These are phyloP conservation scores for Microchirus variegatus DNA, from an alignment of 2,797 vertebrate species.

Conservation along the genomic window DNA sequence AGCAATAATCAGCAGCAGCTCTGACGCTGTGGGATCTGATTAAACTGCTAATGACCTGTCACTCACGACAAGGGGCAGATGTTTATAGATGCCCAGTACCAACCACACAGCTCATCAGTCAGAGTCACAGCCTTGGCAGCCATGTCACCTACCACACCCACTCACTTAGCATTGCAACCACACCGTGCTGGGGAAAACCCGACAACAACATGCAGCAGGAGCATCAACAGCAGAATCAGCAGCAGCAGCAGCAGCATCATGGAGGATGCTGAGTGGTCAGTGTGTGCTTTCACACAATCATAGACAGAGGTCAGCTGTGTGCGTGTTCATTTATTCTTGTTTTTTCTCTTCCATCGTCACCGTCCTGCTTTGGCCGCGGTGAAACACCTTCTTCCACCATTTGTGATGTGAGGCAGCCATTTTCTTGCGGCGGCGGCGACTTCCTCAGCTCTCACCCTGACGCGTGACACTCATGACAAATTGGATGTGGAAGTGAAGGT, in stretches of 20 bases:
- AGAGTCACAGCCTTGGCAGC: constrained; percentile 74
- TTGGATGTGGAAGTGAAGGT: constrained; percentile 87
- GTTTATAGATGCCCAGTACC: constrained; percentile 78
- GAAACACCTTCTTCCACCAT: constrained; percentile 47
- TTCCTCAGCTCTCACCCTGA: constrained; percentile 83
- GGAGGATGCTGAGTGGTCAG: constrained; percentile 41
- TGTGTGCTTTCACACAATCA: constrained; percentile 49
- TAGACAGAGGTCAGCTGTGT: constrained; percentile 35
- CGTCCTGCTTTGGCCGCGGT: constrained; percentile 55
- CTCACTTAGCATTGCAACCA: constrained; percentile 73
- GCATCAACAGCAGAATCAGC: neutral
- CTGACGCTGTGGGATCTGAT: constrained; percentile 74
- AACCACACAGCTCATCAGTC: constrained; percentile 78
- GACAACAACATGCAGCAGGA: neutral
- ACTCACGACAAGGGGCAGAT: constrained; percentile 74
- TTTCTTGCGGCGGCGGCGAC: constrained; percentile 77
- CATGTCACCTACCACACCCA: constrained; percentile 77
- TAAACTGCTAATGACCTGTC: constrained; percentile 78
- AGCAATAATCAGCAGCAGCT: constrained; percentile 75
- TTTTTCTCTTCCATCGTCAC: constrained; percentile 51
- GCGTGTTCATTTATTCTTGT: constrained; percentile 52
- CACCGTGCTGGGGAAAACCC: constrained; percentile 33
- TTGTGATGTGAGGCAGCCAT: constrained; percentile 88
- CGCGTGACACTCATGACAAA: constrained; percentile 92
- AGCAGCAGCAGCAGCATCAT: constrained; percentile 21